Evolutionary conservation across 2,888 invertebrate genomes (phyloP).

Genomic region (Melinaea menophilus): DNA sequence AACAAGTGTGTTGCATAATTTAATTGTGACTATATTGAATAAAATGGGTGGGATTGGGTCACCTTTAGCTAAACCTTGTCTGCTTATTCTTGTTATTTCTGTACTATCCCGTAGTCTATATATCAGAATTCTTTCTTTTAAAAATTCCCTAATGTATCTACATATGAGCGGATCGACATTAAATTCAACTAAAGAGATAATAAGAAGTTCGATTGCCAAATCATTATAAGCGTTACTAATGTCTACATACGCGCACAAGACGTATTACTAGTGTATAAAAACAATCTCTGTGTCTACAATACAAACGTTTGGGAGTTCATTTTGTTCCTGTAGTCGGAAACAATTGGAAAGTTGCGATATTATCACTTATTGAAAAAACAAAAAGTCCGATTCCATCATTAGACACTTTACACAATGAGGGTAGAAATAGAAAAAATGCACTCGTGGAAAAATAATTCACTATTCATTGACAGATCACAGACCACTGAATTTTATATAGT

Average conservation of each 20-base stretch:
- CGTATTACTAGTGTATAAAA: not conserved
- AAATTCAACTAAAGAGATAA: too few relatives aligned
- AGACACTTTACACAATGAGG: not conserved
- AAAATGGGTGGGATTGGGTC: not conserved
- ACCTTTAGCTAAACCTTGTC: not conserved
- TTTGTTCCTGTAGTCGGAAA: not conserved
- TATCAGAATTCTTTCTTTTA: not conserved
- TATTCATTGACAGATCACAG: too few relatives aligned
- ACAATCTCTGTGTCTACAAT: too few relatives aligned
- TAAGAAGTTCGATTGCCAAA: too few relatives aligned
- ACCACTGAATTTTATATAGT: too few relatives aligned
- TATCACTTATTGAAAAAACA: not conserved
- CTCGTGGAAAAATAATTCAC: too few relatives aligned
- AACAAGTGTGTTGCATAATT: not conserved
- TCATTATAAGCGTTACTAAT: not conserved
- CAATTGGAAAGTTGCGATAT: not conserved
- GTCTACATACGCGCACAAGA: not conserved
- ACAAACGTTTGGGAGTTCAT: not conserved
- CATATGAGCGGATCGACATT: too few relatives aligned
- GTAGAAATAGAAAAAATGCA: too few relatives aligned
- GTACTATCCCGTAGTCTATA: slow-evolving; percentile 1
- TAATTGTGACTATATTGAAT: not conserved
- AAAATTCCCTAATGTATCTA: too few relatives aligned
- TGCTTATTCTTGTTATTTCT: slow-evolving; percentile 1
- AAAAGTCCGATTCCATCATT: slow-evolving; percentile 2